Base-by-base conservation (phyloP, 2,888 invertebrate species). In the Pristionchus maxplancki region DNA sequence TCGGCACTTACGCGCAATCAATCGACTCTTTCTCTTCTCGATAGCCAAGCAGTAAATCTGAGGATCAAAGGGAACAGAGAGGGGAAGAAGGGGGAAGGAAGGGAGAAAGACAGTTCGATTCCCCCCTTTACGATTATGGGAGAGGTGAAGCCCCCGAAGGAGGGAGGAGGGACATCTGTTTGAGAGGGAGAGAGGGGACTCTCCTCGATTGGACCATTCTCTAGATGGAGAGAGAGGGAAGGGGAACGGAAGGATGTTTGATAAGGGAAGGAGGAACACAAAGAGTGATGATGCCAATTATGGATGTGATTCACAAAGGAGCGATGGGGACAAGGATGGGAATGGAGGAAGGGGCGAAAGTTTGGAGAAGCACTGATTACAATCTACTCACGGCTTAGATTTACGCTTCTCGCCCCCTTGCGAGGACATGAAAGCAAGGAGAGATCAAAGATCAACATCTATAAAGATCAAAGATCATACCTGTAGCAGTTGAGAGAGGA, bases 401-500 rank as follows among this genome's bases (percentile, higher is more conserved):
- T 58, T 58, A 4, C 17, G 17, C 58, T 58, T 67, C 17, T 28
- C 67, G 44, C 40, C 34, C 40, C 34, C 34, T 48, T n/a, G 28
- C 28, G 81, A 50, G 1, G 81, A 13, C 28, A 81, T 28, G 50
- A n/a, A 48, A 81, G n/a, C 17, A 81, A 37, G 3, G 9, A 74
- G 40, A 74, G 71, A 48, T 78, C 78, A 78, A 78, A 48, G 78
- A 48, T 78, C 28, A 28, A 78, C 5, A 1, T n/a, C 20, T 8
- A 4, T 6, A 28, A 17, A 78, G 40, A 78, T 44, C 40, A 78
- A 78, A 53, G 58, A 58, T 58, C 53, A 78, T 34, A 88, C 88
- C 88, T 88, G 88, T 28, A 88, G 34, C 37, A 88, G 53, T 28
- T 88, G 88, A 9, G 78, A 58, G 88, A 88, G 64, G 81, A 88